Evolutionary conservation across 2,113 vertebrate species (phyloP).

Genomic region (Phoxinus phoxinus): DNA sequence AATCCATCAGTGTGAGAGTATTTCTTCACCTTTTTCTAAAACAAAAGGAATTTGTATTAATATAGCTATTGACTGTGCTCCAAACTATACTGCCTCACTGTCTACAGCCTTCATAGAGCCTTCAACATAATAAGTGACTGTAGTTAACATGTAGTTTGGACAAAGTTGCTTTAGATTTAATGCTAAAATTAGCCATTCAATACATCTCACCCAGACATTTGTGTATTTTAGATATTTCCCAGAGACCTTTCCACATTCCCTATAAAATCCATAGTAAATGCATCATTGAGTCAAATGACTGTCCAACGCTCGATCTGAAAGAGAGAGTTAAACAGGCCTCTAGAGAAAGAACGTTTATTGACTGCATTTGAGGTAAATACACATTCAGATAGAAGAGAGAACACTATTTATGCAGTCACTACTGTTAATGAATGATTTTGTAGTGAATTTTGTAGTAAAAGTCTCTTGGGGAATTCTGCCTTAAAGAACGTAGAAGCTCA

Average conservation of each 20-base stretch:
- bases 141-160: not conserved
- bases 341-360: slow-evolving; percentile 67
- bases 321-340: slow-evolving; percentile 31
- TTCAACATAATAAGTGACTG: not conserved
- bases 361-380: slow-evolving; percentile 68
- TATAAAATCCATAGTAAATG: slow-evolving; percentile 6
- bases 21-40: slow-evolving; percentile 8
- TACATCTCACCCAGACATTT: no score
- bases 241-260: not conserved
- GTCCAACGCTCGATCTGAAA: not conserved
- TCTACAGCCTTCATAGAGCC: not conserved
- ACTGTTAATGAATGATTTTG: slow-evolving; percentile 53
- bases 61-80: not conserved
- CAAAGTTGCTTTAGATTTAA: not conserved
- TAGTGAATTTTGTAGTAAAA: slow-evolving; percentile 44
- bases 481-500: slow-evolving; percentile 24
- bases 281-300: slow-evolving; percentile 5
- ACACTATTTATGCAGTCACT: slow-evolving; percentile 50
- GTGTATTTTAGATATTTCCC: no score
- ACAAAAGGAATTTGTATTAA: not conserved
- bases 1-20: slow-evolving; percentile 10
- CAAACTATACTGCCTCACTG: not conserved
- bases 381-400: slow-evolving; percentile 70
- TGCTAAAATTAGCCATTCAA: not conserved
- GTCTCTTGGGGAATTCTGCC: slow-evolving; percentile 37